A percentile compares a stretch with the other conserved stretches of the same genome.
Conservation (phyloP, 92 coral and sea anemone species). For the Pocillopora meandrina region DNA sequence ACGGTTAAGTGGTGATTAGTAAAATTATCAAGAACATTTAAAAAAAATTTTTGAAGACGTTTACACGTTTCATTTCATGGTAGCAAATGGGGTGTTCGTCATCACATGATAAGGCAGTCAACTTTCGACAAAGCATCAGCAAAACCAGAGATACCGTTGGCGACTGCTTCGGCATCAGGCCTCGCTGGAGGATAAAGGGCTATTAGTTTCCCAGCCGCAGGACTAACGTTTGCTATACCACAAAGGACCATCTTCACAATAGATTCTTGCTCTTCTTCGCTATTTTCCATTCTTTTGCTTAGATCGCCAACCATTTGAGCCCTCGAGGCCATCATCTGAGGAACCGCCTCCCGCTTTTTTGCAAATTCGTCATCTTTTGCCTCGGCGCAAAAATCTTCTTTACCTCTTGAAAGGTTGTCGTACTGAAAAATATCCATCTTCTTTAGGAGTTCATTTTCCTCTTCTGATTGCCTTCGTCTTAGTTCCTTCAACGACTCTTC, state of each 20-base stretch:
- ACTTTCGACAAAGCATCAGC: constrained; percentile 1
- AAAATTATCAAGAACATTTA: too few species aligned
- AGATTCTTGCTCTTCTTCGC: not conserved
- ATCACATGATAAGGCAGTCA: constrained; percentile 23
- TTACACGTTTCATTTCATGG: not conserved
- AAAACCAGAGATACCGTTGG: not conserved
- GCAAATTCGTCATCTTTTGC: not conserved
- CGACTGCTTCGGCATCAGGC: constrained; percentile 34
- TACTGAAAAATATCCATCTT: not conserved
- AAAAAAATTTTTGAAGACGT: not conserved
- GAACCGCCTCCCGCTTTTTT: not conserved
- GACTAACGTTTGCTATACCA: not conserved
- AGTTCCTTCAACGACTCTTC: not conserved
- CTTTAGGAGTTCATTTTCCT: not conserved
- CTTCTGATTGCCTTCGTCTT: not conserved
- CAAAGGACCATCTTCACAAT: not conserved
- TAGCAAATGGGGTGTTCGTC: too few species aligned
- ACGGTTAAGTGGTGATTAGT: too few species aligned
- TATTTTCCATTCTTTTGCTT: not conserved
- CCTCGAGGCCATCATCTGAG: constrained; percentile 14
- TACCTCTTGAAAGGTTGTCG: not conserved
- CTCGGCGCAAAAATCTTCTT: not conserved
- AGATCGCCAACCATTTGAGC: not conserved
- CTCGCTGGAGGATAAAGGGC: constrained; percentile 17
- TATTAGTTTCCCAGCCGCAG: not conserved